Percentiles rank a stretch among this genome's conserved stretches.
phyloP scores from a whole-genome alignment of 2,888 invertebrate species.

The Lamproptera curius region DNA sequence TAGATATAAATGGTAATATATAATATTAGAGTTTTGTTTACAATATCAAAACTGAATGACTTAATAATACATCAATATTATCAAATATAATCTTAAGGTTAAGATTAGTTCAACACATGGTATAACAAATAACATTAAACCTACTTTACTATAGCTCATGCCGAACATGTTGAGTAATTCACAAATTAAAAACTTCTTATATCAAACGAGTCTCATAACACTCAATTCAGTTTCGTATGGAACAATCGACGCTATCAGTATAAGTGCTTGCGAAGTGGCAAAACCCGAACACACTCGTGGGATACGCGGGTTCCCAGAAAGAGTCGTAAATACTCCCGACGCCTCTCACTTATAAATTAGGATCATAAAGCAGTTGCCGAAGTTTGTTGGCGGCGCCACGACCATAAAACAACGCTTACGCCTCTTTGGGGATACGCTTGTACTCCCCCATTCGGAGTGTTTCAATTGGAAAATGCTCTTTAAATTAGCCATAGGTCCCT shows the following conservation, averaged over 20 bases:
- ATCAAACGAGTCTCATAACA: too few relatives aligned
- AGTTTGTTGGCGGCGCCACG: slow-evolving; percentile 73
- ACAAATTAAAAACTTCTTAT: too few relatives aligned
- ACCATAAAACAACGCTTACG: slow-evolving; percentile 72
- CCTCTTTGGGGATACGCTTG: slow-evolving; percentile 53
- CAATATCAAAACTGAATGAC: too few relatives aligned
- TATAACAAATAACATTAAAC: too few relatives aligned
- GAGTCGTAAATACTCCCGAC: slow-evolving; percentile 64
- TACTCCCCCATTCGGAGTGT: slow-evolving; percentile 46
- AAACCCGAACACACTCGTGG: slow-evolving; percentile 64
- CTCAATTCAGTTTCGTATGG: too few relatives aligned
- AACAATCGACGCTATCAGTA: slow-evolving; percentile 19
- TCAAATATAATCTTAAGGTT: too few relatives aligned
- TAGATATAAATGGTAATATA: too few relatives aligned
- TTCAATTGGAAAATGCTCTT: slow-evolving; percentile 48
- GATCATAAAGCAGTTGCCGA: slow-evolving; percentile 76
- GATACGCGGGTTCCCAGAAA: slow-evolving; percentile 49
- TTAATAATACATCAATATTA: too few relatives aligned
- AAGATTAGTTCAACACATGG: too few relatives aligned
- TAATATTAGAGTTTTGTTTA: too few relatives aligned
- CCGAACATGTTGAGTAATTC: too few relatives aligned
- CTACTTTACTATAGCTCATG: too few relatives aligned
- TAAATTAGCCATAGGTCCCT: neutral
- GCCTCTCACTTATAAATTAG: slow-evolving; percentile 78
- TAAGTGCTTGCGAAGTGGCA: slow-evolving; percentile 25